Conservation (phyloP, 2,888 invertebrate genomes). For the Adelphocoris suturalis region DNA sequence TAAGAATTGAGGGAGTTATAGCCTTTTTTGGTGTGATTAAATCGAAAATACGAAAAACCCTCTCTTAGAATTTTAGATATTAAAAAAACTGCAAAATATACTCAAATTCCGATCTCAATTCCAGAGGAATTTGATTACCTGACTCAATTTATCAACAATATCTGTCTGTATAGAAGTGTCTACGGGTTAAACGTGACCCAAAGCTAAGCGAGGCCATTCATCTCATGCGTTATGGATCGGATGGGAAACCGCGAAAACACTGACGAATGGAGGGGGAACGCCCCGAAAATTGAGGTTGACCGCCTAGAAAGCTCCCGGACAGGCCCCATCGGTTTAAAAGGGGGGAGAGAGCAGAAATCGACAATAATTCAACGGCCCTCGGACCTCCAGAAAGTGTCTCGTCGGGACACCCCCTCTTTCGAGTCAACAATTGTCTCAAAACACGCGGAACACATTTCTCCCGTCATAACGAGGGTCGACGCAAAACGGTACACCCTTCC, state of each 20-base stretch:
- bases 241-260: neutral
- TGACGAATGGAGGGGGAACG: neutral
- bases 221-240: conserved; percentile 8
- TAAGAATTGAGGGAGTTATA: too few species aligned
- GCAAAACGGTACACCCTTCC: conserved; percentile 19
- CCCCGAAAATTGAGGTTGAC: conserved; percentile 25
- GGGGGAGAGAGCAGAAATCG: neutral
- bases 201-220: neutral
- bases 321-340: conserved; percentile 1
- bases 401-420: neutral
- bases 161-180: too few species aligned
- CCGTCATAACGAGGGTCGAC: conserved; percentile 9
- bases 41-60: too few species aligned
- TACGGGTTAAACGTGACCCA: too few species aligned
- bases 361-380: conserved; percentile 28
- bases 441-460: conserved; percentile 2
- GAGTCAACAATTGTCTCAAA: conserved; percentile 34
- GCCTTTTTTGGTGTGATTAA: too few species aligned
- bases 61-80: too few species aligned
- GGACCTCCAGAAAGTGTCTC: neutral
- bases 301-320: neutral
- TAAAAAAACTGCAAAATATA: too few species aligned
- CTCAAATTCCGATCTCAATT: too few species aligned
- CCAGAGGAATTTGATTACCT: too few species aligned
- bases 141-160: too few species aligned